phyloP scores from a whole-genome alignment of 1,140 invertebrate species.

The Oppia nitens region DNA sequence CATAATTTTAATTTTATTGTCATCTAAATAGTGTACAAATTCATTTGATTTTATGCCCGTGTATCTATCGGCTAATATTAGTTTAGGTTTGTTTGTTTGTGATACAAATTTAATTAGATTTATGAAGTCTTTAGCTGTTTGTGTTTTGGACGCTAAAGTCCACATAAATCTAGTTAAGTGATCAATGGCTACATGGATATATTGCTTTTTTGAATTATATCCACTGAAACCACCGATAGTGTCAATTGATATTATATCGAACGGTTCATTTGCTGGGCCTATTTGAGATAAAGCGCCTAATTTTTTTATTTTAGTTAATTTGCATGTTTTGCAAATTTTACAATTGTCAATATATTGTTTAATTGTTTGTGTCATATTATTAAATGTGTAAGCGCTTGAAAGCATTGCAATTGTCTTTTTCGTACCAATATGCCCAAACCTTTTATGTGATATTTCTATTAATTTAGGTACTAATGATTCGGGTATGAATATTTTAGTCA shows the following conservation, averaged over 20 bases:
- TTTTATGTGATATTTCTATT: not conserved
- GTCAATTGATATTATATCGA: conserved; percentile 12
- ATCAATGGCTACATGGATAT: conserved; percentile 11
- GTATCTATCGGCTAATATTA: conserved; percentile 7
- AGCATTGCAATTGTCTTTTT: not conserved
- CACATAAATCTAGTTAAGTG: conserved; percentile 1
- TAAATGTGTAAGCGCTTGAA: not conserved
- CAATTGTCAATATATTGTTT: not conserved
- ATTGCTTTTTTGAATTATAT: not conserved
- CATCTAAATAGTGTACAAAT: not conserved
- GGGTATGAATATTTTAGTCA: not conserved
- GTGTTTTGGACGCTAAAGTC: not conserved
- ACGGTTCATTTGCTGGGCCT: conserved; percentile 2
- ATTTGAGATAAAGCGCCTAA: not conserved
- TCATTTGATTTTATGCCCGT: not conserved
- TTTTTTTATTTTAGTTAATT: not conserved
- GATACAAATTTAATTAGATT: not conserved
- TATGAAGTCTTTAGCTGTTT: conserved; percentile 5
- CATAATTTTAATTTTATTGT: not conserved
- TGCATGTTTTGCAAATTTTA: not conserved
- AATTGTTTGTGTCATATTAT: not conserved
- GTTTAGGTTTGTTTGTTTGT: not conserved
- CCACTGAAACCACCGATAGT: conserved; percentile 9
- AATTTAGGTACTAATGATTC: not conserved
- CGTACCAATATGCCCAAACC: not conserved